These are phyloP conservation scores for Nothobranchius furzeri DNA, from an alignment of 2,113 vertebrate species.

Conservation along the genomic window DNA sequence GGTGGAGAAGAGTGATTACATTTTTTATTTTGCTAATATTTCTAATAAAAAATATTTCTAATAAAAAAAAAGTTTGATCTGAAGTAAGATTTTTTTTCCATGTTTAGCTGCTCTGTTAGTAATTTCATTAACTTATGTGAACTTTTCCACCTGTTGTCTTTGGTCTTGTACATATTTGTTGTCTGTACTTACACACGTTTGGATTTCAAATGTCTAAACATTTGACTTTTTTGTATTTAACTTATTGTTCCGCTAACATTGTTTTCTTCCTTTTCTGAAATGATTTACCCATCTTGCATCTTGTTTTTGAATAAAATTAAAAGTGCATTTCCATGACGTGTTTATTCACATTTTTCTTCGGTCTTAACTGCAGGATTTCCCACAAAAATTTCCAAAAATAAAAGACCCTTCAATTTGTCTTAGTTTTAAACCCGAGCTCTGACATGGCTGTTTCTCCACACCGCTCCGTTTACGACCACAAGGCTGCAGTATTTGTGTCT, in stretches of 20 bases:
- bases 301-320: conserved; percentile 66
- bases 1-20: conserved; percentile 3
- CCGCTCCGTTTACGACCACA: conserved; percentile 14
- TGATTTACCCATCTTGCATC: conserved; percentile 24
- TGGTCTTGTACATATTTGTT: conserved; percentile 72
- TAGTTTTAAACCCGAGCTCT: conserved; percentile 18
- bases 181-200: conserved; percentile 42
- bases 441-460: conserved; percentile 16
- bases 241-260: conserved; percentile 71
- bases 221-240: conserved; percentile 64
- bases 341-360: conserved; percentile 25
- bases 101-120: conserved; percentile 42
- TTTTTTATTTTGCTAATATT: conserved; percentile 31
- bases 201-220: conserved; percentile 31
- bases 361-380: conserved; percentile 8
- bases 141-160: conserved; percentile 49
- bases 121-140: conserved; percentile 70
- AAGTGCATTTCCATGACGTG: conserved; percentile 30
- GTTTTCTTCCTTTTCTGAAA: conserved; percentile 41
- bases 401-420: conserved; percentile 23
- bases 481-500: conserved; percentile 9
- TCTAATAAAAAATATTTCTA: conserved; percentile 39
- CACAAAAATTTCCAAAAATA: conserved; percentile 11
- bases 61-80: conserved; percentile 27
- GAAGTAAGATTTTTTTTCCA: conserved; percentile 25